Evolutionary conservation across 2,113 vertebrate species (phyloP).

Genomic region (Dendropsophus ebraccatus): DNA sequence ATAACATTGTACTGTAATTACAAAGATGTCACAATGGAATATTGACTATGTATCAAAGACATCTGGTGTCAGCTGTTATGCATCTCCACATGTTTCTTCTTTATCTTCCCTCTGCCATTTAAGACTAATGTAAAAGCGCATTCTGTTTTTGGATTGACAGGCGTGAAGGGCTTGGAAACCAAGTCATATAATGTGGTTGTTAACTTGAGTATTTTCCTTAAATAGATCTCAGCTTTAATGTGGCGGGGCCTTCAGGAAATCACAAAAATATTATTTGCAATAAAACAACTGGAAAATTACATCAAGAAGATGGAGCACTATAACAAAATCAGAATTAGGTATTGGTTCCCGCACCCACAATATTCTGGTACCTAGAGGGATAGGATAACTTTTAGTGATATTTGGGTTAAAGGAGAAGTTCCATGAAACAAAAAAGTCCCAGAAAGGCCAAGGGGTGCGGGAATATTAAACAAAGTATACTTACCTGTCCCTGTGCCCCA

Average conservation of each 20-base stretch:
- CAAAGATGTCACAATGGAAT: conserved; percentile 33
- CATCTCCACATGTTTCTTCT: conserved; percentile 5
- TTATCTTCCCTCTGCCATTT: not conserved
- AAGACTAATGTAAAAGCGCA: conserved; percentile 13
- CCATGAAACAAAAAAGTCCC: no score
- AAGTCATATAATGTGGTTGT: not conserved
- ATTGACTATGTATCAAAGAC: conserved; percentile 45
- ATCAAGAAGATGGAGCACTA: no score
- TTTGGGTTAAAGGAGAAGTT: no score
- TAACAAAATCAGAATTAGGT: no score
- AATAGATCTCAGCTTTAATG: not conserved
- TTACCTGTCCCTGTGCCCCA: no score
- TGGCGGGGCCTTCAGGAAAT: no score
- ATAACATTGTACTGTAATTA: conserved; percentile 46
- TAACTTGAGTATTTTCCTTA: not conserved
- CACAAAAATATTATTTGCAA: not conserved
- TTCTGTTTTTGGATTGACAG: conserved; percentile 29
- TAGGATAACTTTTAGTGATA: no score
- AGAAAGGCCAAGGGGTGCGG: no score
- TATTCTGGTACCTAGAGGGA: no score
- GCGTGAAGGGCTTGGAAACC: not conserved
- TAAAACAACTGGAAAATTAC: not conserved
- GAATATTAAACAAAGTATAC: no score
- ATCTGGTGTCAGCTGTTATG: conserved; percentile 20
- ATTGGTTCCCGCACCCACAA: no score